Evolutionary conservation across 2,113 vertebrate species (phyloP).

Genomic region (Poeciliopsis occidentalis): DNA sequence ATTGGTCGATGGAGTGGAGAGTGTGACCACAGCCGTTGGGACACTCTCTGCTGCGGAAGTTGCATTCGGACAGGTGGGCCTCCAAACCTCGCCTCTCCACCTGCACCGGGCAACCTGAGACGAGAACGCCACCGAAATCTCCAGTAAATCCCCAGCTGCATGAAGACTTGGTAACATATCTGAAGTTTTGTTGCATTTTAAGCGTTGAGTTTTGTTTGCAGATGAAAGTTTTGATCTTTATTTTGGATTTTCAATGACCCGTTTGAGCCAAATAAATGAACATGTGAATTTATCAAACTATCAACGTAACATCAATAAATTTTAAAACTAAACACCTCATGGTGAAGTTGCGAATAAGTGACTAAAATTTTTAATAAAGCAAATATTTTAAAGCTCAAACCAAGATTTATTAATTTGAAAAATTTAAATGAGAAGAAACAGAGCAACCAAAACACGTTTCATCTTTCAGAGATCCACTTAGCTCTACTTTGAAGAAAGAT

Average conservation of each 20-base stretch:
- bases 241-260: too few relatives aligned
- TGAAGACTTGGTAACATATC: neutral
- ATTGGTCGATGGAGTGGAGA: constrained; percentile 78
- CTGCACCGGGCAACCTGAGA: constrained; percentile 82
- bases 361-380: too few relatives aligned
- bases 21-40: constrained; percentile 85
- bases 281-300: neutral
- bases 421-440: neutral
- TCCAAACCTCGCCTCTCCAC: constrained; percentile 82
- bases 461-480: neutral
- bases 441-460: neutral
- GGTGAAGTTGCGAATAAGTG: too few relatives aligned
- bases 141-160: neutral
- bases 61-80: constrained; percentile 84
- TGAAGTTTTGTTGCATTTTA: neutral
- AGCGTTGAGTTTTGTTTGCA: neutral
- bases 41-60: constrained; percentile 84
- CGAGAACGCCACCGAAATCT: constrained; percentile 3
- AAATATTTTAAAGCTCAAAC: too few relatives aligned
- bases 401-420: neutral
- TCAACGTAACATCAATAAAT: neutral
- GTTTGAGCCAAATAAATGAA: too few relatives aligned
- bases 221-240: too few relatives aligned
- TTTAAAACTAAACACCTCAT: neutral
- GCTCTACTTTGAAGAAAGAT: neutral